These are phyloP conservation scores for Sus cebifrons DNA, from an alignment of 2,797 vertebrate species.

Conservation along the genomic window DNA sequence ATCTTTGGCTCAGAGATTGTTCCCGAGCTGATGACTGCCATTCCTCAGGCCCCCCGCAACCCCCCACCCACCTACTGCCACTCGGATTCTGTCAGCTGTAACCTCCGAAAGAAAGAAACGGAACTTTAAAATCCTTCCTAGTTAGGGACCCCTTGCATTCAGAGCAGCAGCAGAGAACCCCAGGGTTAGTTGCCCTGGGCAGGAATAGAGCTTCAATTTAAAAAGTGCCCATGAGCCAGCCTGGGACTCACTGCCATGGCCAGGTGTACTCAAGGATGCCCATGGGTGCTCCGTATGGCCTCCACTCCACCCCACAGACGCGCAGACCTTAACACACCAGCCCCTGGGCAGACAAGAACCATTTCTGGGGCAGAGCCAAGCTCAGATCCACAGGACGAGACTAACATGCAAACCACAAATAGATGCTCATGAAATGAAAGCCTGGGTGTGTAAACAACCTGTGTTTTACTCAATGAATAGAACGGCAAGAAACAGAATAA, in stretches of 20 bases:
- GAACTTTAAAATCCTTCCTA: slow-evolving; percentile 35
- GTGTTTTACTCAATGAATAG: neutral
- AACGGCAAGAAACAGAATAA: neutral
- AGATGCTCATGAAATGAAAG: neutral
- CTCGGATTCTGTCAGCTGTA: slow-evolving; percentile 70
- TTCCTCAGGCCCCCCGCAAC: slow-evolving; percentile 45
- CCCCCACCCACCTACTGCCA: slow-evolving; percentile 75
- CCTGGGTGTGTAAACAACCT: neutral
- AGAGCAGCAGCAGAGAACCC: neutral
- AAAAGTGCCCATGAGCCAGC: too few species aligned
- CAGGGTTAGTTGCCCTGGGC: neutral
- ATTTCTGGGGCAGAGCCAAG: neutral
- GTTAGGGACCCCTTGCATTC: neutral
- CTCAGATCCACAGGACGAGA: neutral
- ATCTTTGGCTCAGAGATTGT: slow-evolving; percentile 70
- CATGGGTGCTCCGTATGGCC: neutral
- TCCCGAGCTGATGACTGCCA: slow-evolving; percentile 66
- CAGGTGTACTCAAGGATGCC: neutral
- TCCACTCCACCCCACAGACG: neutral
- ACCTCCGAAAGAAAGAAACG: slow-evolving; percentile 54
- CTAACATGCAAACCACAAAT: neutral
- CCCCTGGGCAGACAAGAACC: neutral
- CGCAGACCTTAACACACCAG: neutral
- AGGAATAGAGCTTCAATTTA: neutral
- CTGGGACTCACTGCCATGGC: neutral